Evolutionary conservation across 2,888 invertebrate species (phyloP).

Genomic region (Myathropa florea): DNA sequence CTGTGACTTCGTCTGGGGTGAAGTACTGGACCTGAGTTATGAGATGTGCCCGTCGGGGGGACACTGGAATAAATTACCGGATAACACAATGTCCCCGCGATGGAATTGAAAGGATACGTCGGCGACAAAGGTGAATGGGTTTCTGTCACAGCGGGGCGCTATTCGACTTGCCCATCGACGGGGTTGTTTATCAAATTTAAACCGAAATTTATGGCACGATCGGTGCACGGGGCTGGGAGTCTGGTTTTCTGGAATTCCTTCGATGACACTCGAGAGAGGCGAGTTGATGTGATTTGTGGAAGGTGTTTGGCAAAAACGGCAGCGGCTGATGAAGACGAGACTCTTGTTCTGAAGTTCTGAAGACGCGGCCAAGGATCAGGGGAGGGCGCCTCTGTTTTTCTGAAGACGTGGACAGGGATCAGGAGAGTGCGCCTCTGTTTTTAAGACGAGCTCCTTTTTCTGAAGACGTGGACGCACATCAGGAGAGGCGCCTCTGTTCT

Average conservation of each 20-base stretch:
- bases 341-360: too few relatives aligned
- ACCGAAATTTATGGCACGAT: slow-evolving; percentile 40
- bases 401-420: too few relatives aligned
- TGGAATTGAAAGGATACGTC: slow-evolving; percentile 49
- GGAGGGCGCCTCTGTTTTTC: too few relatives aligned
- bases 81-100: slow-evolving; percentile 37
- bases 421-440: too few relatives aligned
- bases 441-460: too few relatives aligned
- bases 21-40: slow-evolving; percentile 46
- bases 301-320: too few relatives aligned
- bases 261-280: not conserved
- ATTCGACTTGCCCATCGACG: slow-evolving; percentile 7
- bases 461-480: too few relatives aligned
- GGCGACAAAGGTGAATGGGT: slow-evolving; percentile 13
- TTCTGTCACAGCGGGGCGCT: slow-evolving; percentile 30
- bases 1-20: not conserved
- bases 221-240: not conserved
- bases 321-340: too few relatives aligned
- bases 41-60: slow-evolving; percentile 45
- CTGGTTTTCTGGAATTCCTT: not conserved
- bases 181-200: slow-evolving; percentile 38
- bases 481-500: too few relatives aligned
- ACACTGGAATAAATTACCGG: slow-evolving; percentile 42
- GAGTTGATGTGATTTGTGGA: too few relatives aligned
- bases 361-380: too few relatives aligned